Conservation (phyloP, 2,888 invertebrate species). For the Gasteruption jaculator region DNA sequence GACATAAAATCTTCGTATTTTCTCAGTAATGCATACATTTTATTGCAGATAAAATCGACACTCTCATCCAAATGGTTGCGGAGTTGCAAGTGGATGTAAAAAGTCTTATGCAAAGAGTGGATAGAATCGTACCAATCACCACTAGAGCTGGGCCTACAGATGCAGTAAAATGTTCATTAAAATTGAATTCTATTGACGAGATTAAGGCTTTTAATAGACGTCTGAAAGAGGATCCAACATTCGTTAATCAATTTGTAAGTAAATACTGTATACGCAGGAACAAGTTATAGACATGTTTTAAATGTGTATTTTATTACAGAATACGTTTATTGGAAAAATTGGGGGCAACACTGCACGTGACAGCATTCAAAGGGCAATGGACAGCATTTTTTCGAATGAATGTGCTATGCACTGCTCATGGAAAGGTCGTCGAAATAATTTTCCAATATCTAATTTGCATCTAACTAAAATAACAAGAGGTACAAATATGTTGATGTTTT, state of each 20-base stretch:
- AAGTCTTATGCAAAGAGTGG: too few relatives aligned
- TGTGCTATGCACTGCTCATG: slow-evolving; percentile 9
- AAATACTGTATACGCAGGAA: too few relatives aligned
- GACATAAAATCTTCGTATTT: slow-evolving; percentile 2
- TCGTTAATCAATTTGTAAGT: slow-evolving; percentile 6
- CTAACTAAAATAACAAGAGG: slow-evolving; percentile 7
- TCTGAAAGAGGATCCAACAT: neutral
- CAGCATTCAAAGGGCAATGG: slow-evolving; percentile 3
- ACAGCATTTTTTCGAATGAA: slow-evolving; percentile 3
- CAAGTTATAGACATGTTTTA: too few relatives aligned
- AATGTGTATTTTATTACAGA: slow-evolving; percentile 3
- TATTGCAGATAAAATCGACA: slow-evolving; percentile 3
- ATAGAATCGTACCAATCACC: neutral
- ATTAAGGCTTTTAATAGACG: slow-evolving; percentile 9
- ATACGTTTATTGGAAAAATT: slow-evolving; percentile 10
- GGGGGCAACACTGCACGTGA: slow-evolving; percentile 7
- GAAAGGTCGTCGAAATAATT: slow-evolving; percentile 11
- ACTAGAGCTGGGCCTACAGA: neutral
- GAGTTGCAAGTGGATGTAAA: neutral
- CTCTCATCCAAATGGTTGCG: slow-evolving; percentile 7
- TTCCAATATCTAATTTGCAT: slow-evolving; percentile 3
- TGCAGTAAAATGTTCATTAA: neutral
- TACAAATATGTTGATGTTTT: too few relatives aligned
- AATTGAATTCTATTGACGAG: slow-evolving; percentile 8
- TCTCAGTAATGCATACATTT: neutral